Conservation (phyloP, 2,113 vertebrate genomes). For the Laticauda laticaudata region DNA sequence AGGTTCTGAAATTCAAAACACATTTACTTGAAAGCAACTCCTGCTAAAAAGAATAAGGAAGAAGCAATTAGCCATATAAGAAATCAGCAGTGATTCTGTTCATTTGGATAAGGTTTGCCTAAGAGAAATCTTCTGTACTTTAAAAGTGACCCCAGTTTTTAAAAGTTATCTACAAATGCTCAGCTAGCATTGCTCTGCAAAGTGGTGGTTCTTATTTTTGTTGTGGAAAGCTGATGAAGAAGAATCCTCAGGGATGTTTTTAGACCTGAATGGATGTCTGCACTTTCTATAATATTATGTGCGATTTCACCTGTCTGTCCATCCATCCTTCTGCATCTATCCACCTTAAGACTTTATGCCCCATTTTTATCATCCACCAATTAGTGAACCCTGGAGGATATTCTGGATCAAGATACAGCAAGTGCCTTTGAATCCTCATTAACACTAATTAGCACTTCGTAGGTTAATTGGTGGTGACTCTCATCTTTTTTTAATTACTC, state of each 20-base stretch:
- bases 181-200: not conserved
- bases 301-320: no score
- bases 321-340: constrained; percentile 51
- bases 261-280: not conserved
- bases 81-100: not conserved
- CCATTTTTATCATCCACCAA: constrained; percentile 49
- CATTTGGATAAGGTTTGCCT: not conserved
- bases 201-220: not conserved
- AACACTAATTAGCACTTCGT: constrained; percentile 69
- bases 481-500: constrained; percentile 78
- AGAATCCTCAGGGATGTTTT: not conserved
- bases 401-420: constrained; percentile 61
- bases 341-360: constrained; percentile 45
- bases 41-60: not conserved
- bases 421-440: constrained; percentile 69
- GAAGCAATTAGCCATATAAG: not conserved
- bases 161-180: not conserved
- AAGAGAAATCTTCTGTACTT: not conserved
- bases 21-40: not conserved
- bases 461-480: constrained; percentile 70
- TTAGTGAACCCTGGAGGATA: constrained; percentile 49
- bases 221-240: not conserved
- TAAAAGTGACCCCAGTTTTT: not conserved
- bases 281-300: not conserved
- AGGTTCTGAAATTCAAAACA: not conserved